A percentile compares a stretch with the other conserved stretches of the same genome.
Conservation (phyloP, 1,140 invertebrate genomes). For the Rhopalosiphum maidis region DNA sequence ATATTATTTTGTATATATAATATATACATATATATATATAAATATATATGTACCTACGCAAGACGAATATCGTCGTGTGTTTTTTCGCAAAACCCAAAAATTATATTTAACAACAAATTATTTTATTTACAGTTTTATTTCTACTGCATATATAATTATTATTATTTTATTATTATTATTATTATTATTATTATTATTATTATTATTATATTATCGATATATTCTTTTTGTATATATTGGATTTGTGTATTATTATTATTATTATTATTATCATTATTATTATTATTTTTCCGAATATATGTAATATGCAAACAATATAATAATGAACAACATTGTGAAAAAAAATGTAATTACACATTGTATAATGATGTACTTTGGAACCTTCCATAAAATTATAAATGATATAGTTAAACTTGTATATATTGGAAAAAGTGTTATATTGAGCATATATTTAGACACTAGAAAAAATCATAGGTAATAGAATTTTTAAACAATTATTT, state of each 20-base stretch:
- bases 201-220: constrained; percentile 47
- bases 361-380: constrained; percentile 55
- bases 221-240: constrained; percentile 54
- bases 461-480: constrained; percentile 51
- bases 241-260: constrained; percentile 52
- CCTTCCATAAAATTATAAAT: constrained; percentile 48
- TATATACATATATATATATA: not conserved
- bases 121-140: constrained; percentile 52
- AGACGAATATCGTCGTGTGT: not conserved
- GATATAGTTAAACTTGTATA: constrained; percentile 53
- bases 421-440: constrained; percentile 55
- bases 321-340: constrained; percentile 40
- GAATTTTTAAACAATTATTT: constrained; percentile 50
- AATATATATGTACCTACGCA: not conserved
- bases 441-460: constrained; percentile 52
- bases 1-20: not conserved
- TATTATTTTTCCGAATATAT: constrained; percentile 11
- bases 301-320: constrained; percentile 13
- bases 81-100: not conserved
- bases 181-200: constrained; percentile 54
- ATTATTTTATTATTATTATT: constrained; percentile 39
- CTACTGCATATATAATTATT: constrained; percentile 39
- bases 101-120: constrained; percentile 29
- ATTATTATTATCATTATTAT: not conserved
- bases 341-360: constrained; percentile 54